These are phyloP conservation scores for Takifugu bimaculatus DNA, from an alignment of 2,113 vertebrate species.

Conservation along the genomic window DNA sequence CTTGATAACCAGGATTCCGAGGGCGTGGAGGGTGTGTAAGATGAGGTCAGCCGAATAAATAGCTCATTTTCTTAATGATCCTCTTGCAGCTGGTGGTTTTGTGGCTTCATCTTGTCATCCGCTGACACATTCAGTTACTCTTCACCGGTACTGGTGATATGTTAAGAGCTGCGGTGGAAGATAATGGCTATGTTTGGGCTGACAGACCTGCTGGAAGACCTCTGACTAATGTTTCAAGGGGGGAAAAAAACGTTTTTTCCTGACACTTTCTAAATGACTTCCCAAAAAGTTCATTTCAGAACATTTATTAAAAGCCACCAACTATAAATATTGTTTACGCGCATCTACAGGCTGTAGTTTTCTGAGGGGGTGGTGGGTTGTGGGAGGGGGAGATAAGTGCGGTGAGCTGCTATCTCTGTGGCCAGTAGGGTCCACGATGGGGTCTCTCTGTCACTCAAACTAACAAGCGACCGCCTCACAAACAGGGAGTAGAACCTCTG, in stretches of 20 bases:
- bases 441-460: constrained; percentile 46
- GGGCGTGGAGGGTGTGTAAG: constrained; percentile 30
- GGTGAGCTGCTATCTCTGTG: constrained; percentile 59
- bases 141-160: constrained; percentile 24
- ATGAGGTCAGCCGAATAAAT: constrained; percentile 33
- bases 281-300: no score
- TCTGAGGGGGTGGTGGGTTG: constrained; percentile 12
- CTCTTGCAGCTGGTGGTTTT: constrained; percentile 37
- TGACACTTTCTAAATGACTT: no score
- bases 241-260: no score
- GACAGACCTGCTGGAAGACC: constrained; percentile 14
- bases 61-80: constrained; percentile 40
- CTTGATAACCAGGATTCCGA: constrained; percentile 49
- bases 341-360: background rate
- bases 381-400: constrained; percentile 69
- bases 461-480: constrained; percentile 1
- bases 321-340: background rate
- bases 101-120: constrained; percentile 42
- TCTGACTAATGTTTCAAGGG: background rate
- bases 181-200: constrained; percentile 69
- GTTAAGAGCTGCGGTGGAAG: constrained; percentile 34
- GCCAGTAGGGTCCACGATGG: constrained; percentile 46
- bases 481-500: no score
- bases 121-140: constrained; percentile 56
- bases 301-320: background rate